Evolutionary conservation across 2,113 vertebrate species (phyloP), one percentile per base, ranked within the genome.

Genomic region (Odobenus rosmarus): DNA sequence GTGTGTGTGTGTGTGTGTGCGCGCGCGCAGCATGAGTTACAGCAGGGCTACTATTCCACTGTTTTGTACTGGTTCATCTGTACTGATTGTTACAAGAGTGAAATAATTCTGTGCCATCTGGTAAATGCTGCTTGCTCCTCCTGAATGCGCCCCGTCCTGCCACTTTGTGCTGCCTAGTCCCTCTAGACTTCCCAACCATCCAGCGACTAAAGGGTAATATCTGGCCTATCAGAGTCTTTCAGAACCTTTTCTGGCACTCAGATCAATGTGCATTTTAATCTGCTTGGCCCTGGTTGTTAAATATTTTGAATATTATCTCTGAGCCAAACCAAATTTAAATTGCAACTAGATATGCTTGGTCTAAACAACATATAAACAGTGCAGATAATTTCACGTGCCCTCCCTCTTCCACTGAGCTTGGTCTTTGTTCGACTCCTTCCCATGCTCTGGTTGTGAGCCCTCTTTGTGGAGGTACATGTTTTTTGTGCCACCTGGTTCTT

Each of bases 291-390:
- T 49, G 14, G 36, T 62, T 88, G 59, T 46, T 80, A 80, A 84
- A 57, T 93, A 93, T 76, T 95, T 96, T 90, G 24, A 92, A 19
- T 86, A 64, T n/a, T 8, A 71, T 10, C 18, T 85, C 80, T 64
- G 46, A 96, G 36, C 33, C 28, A 36, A 28, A 51, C 16, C 77
- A 95, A 82, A 83, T 4, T 39, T 71, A 74, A 39, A 16, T 55
- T 51, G 86, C 36, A 85, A 19, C 3, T 71, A 9, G 8, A 21
- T 42, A 33, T n/a, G 49, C 39, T 86, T 95, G 87, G 19, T 61
- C 51, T 93, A 51, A 96, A 80, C 90, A 42, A 69, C 4, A 39
- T 46, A 61, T 9, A 97, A 67, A 72, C 8, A 15, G 14, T 88
- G 23, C 14, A 36, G 6, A 8, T 53, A 12, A 76, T 24, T 95